Conservation (phyloP, 1,140 invertebrate species). For the Thrips palmi region DNA sequence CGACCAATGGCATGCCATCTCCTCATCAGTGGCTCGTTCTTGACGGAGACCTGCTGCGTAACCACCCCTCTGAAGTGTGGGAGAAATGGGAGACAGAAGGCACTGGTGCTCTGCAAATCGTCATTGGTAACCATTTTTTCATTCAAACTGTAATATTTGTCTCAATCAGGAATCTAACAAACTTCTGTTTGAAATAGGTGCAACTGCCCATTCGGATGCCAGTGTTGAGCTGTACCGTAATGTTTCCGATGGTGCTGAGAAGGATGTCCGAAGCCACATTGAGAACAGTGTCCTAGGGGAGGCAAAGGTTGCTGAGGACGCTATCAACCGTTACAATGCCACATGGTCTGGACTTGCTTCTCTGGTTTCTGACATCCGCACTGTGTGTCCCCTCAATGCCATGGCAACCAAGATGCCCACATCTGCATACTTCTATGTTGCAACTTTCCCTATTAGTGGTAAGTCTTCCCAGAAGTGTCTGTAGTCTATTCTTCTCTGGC, state of each 20-base stretch:
- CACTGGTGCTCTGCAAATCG: constrained; percentile 30
- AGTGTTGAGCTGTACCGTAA: constrained; percentile 28
- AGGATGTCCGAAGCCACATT: constrained; percentile 39
- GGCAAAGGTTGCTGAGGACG: constrained; percentile 34
- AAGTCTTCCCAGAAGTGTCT: too few species aligned
- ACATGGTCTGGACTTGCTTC: constrained; percentile 42
- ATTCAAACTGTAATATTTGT: background rate
- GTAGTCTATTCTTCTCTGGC: too few species aligned
- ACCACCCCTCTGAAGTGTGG: constrained; percentile 41
- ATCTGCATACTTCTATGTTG: constrained; percentile 55
- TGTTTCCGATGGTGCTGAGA: constrained; percentile 35
- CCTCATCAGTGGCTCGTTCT: constrained; percentile 53
- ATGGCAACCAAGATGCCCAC: constrained; percentile 33
- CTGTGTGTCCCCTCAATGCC: constrained; percentile 52
- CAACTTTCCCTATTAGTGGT: too few species aligned
- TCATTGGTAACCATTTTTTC: constrained; percentile 29
- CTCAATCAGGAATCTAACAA: background rate
- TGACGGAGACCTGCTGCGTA: constrained; percentile 44
- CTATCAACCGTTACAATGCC: constrained; percentile 40
- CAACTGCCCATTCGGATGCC: constrained; percentile 46
- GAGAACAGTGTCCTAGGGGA: constrained; percentile 42
- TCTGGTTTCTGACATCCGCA: constrained; percentile 60
- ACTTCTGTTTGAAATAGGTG: constrained; percentile 21
- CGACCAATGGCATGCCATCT: too few species aligned
- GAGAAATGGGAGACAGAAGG: too few species aligned